Conservation (phyloP, 2,888 invertebrate genomes). For the Neria commutata region DNA sequence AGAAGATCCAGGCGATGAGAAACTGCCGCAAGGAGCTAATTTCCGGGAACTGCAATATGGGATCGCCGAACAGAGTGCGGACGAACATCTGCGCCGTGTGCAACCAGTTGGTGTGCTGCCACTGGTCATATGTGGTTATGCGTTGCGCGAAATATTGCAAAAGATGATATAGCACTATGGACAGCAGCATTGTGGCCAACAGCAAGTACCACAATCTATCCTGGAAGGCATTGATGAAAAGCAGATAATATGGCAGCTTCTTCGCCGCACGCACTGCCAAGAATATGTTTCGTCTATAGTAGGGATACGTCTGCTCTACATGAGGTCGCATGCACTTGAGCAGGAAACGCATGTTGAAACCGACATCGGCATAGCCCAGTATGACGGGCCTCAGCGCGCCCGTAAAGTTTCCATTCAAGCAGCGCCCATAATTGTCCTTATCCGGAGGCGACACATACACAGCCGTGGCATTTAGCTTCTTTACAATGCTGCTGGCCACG, state of each 20-base stretch:
- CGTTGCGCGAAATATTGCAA: constrained; percentile 25
- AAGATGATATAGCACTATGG: background rate
- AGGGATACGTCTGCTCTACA: constrained; percentile 48
- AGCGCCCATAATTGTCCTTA: constrained; percentile 45
- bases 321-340: constrained; percentile 33
- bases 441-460: constrained; percentile 44
- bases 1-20: constrained; percentile 54
- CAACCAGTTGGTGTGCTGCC: constrained; percentile 33
- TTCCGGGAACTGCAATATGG: constrained; percentile 40
- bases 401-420: constrained; percentile 40
- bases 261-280: constrained; percentile 52
- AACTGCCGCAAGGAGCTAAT: constrained; percentile 47
- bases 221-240: constrained; percentile 47
- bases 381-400: constrained; percentile 45
- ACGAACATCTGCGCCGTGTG: constrained; percentile 45
- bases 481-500: constrained; percentile 37
- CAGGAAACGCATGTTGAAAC: constrained; percentile 48
- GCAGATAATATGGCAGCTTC: constrained; percentile 46
- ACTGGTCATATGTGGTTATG: constrained; percentile 16
- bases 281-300: constrained; percentile 39
- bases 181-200: constrained; percentile 29
- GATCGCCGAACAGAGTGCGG: constrained; percentile 49
- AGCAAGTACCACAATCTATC: constrained; percentile 43
- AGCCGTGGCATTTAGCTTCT: constrained; percentile 47
- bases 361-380: constrained; percentile 42